These are phyloP conservation scores for Ethmia dodecea DNA, from an alignment of 2,888 invertebrate species.

Conservation along the genomic window DNA sequence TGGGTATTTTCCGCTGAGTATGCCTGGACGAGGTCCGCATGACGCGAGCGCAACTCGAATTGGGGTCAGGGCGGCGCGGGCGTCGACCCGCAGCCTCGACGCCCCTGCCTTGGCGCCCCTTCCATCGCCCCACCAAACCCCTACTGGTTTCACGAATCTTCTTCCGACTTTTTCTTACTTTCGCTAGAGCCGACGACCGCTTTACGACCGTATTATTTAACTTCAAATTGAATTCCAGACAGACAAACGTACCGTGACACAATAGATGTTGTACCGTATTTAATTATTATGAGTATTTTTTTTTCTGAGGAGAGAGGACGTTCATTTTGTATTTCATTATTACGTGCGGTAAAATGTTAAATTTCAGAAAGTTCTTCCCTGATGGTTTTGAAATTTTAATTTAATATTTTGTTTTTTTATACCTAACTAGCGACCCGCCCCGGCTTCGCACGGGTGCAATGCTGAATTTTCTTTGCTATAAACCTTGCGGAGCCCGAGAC, in stretches of 20 bases:
- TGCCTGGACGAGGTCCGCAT: conserved; percentile 72
- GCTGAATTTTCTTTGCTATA: too few relatives aligned
- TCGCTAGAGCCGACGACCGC: conserved; percentile 29
- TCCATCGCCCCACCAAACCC: conserved; percentile 25
- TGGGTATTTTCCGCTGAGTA: conserved; percentile 70
- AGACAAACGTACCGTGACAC: conserved; percentile 19
- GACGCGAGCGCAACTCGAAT: conserved; percentile 70
- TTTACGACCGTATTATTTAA: conserved; percentile 23
- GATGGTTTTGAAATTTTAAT: too few relatives aligned
- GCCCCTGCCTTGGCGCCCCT: conserved; percentile 24
- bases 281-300: too few relatives aligned
- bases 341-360: too few relatives aligned
- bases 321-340: too few relatives aligned
- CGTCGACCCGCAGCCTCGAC: conserved; percentile 68
- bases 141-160: conserved; percentile 23
- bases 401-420: too few relatives aligned
- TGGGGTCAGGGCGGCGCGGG: conserved; percentile 76
- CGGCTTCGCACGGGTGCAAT: too few relatives aligned
- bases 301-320: too few relatives aligned
- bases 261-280: too few relatives aligned
- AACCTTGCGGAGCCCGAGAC: too few relatives aligned
- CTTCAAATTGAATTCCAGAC: conserved; percentile 21
- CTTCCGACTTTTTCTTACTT: conserved; percentile 35
- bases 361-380: too few relatives aligned
- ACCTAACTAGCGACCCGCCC: too few relatives aligned